Conservation (phyloP, 2,113 vertebrate species). For the Himantopus leucocephalus region DNA sequence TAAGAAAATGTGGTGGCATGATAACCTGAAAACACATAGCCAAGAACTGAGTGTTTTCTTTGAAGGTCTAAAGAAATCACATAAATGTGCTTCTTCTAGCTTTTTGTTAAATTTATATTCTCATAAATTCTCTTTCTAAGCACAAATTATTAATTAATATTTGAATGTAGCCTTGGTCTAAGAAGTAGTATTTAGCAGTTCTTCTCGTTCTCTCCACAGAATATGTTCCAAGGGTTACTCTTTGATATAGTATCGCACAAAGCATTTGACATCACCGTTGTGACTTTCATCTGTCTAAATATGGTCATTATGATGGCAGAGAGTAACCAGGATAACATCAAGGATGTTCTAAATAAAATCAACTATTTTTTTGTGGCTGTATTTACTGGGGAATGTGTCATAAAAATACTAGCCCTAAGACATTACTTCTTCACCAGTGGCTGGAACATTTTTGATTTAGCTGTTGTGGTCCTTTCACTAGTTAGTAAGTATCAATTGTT, state of each 20-base stretch:
- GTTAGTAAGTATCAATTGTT: conserved; percentile 80
- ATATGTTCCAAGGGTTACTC: conserved; percentile 82
- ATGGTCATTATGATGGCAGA: conserved; percentile 96
- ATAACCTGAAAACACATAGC: neutral
- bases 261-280: conserved; percentile 90
- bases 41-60: neutral
- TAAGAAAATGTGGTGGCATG: neutral
- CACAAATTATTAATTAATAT: neutral
- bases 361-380: conserved; percentile 88
- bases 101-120: neutral
- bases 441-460: conserved; percentile 97
- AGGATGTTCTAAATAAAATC: conserved; percentile 81
- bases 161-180: neutral
- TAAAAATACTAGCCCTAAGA: conserved; percentile 91
- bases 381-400: conserved; percentile 88
- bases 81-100: neutral
- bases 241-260: conserved; percentile 90
- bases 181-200: neutral
- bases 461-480: conserved; percentile 90
- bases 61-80: neutral
- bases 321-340: conserved; percentile 59
- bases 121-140: neutral
- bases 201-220: conserved; percentile 70
- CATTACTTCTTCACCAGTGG: conserved; percentile 91
- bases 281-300: conserved; percentile 90